Percentiles rank a stretch among this genome's conserved stretches.
Conservation (phyloP, 1,140 invertebrate species). For the Venturia canescens region DNA sequence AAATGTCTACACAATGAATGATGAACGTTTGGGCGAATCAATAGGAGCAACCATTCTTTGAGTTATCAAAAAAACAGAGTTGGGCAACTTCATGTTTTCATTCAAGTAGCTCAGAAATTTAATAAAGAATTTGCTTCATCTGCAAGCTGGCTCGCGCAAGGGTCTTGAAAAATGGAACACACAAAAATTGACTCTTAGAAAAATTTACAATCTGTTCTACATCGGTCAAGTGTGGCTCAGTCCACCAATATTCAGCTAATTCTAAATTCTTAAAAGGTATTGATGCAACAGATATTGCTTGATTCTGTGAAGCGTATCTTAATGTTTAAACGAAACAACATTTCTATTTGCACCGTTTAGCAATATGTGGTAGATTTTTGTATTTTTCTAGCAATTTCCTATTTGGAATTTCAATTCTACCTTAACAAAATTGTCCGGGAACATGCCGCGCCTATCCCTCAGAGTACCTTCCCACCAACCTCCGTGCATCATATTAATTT, state of each 20-base stretch:
- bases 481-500: constrained; percentile 89
- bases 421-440: constrained; percentile 98
- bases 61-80: neutral
- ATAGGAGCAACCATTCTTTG: neutral
- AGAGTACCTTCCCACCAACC: constrained; percentile 99
- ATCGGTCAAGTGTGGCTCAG: no score
- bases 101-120: neutral
- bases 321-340: no score
- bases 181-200: no score
- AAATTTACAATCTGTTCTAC: no score
- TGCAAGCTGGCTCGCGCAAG: no score
- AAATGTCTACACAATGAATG: neutral
- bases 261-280: no score
- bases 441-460: constrained; percentile 93
- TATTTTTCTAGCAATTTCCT: neutral
- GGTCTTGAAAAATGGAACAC: no score
- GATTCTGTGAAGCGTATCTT: neutral
- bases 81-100: neutral
- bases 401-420: constrained; percentile 67
- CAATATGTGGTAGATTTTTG: neutral
- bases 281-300: no score
- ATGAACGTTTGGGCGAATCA: constrained; percentile 5
- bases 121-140: neutral
- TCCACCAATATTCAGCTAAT: no score
- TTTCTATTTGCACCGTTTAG: no score